Evolutionary conservation across 2,888 invertebrate species (phyloP).

Genomic region (Pollenia amentaria): DNA sequence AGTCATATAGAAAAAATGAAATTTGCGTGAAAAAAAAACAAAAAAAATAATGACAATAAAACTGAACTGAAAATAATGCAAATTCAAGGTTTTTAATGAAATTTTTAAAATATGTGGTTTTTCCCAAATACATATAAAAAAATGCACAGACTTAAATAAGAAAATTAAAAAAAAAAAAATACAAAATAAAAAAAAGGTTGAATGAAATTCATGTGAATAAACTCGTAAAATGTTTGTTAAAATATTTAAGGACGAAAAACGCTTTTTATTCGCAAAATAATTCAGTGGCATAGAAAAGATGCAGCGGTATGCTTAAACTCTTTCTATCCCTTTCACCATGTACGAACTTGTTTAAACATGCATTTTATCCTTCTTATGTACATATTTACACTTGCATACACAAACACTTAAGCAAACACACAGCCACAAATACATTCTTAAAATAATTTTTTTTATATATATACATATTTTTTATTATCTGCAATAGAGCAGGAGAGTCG

Average conservation of each 20-base stretch:
- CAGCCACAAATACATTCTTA: constrained; percentile 30
- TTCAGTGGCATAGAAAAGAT: not conserved
- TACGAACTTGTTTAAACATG: constrained; percentile 16
- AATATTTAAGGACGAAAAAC: constrained; percentile 33
- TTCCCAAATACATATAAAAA: constrained; percentile 38
- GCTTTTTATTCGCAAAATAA: constrained; percentile 15
- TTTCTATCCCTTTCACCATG: not conserved
- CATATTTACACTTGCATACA: not conserved
- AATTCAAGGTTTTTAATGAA: constrained; percentile 69
- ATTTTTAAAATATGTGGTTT: constrained; percentile 64
- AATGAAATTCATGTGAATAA: constrained; percentile 60
- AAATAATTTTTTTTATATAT: constrained; percentile 35
- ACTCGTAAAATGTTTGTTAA: constrained; percentile 53
- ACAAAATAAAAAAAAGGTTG: constrained; percentile 32
- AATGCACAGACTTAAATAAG: constrained; percentile 1
- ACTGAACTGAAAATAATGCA: constrained; percentile 61
- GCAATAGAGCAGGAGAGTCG: not conserved
- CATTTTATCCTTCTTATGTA: constrained; percentile 17
- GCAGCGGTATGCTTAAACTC: not conserved
- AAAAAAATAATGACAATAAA: constrained; percentile 28
- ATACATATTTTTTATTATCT: constrained; percentile 20
- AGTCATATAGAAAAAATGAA: constrained; percentile 53
- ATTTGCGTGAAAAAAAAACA: constrained; percentile 11
- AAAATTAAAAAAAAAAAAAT: constrained; percentile 17
- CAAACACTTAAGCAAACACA: not conserved